phyloP scores from a whole-genome alignment of 2,113 vertebrate genomes.

The Sapayoa aenigma region DNA sequence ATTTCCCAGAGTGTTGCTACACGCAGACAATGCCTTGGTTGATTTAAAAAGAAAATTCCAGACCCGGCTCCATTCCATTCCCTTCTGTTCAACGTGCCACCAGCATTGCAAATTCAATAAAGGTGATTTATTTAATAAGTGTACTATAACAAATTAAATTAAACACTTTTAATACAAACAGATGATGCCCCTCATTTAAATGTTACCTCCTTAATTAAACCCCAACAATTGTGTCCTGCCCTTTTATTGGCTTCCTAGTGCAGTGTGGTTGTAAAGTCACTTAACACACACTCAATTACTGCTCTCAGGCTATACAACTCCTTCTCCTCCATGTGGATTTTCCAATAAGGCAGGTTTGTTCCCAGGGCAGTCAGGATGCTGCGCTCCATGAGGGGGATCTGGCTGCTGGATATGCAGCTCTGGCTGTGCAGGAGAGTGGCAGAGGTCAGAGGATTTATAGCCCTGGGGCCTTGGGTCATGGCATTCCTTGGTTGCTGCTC shows the following conservation, averaged over 20 bases:
- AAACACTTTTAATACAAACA: neutral
- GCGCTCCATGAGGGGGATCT: neutral
- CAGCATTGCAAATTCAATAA: neutral
- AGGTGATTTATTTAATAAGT: constrained; percentile 11
- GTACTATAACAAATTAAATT: neutral
- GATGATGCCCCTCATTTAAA: constrained; percentile 2
- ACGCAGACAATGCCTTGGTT: neutral
- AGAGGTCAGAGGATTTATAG: neutral
- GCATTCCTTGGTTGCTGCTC: neutral
- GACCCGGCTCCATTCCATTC: neutral
- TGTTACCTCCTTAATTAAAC: constrained; percentile 20
- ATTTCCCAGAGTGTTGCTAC: neutral
- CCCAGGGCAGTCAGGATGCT: neutral
- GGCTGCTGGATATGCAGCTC: neutral
- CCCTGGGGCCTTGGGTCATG: neutral
- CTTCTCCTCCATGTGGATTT: neutral
- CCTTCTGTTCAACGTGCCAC: neutral
- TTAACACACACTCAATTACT: neutral
- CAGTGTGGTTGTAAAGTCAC: neutral
- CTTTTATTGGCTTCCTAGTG: neutral
- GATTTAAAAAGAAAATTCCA: neutral
- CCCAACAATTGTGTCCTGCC: neutral
- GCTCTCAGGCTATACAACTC: neutral
- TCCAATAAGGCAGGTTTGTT: neutral
- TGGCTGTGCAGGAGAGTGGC: neutral